Base-by-base conservation (phyloP, 1,140 invertebrate genomes). In the Drosophila equinoxialis region DNA sequence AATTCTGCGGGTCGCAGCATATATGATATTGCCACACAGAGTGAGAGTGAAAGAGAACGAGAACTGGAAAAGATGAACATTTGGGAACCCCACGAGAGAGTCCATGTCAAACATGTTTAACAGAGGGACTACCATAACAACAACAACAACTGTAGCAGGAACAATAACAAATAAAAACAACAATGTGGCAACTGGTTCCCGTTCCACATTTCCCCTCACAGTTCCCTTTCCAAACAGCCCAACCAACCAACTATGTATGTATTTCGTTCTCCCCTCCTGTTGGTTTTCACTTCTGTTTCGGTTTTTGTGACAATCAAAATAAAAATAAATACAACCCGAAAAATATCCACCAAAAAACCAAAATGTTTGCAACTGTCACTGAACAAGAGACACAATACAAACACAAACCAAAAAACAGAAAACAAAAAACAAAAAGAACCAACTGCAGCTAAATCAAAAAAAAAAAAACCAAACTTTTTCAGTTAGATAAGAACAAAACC, bases 71-170 rank as follows among this genome's bases (percentile, higher is more conserved):
- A 33, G 63, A 64, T 45, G 64, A 61, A 71, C 67, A 72, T 66
- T 51, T 23, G 71, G 71, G 65, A 69, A 86, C 67, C 81, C 82
- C 82, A 75, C 69, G 79, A 86, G 81, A 81, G 81, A 86, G 74
- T 82, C 83, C 76, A 66, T 87, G 83, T 86, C 75, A 87, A 86
- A 86, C 82, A 86, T 86, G 82, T 86, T 87, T 77, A 79, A 87
- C 83, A 82, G 71, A 79, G 71, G 42, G 79, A 86, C 83, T 86
- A 86, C 82, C 83, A 66, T 82, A 86, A 81, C 78, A 83, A 68
- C 51, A 80, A 23, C 66, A 70, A 64, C 74, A 76, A 26, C 75
- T 35, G 37, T 61, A 65, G 23, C 69, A 65, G 45, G 70, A 74
- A 73, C 62, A 65, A 62, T 68, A 85, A 84, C 74, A 85, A 85